Conservation (phyloP, 2,797 vertebrate species). For the Hydrolagus colliei region DNA sequence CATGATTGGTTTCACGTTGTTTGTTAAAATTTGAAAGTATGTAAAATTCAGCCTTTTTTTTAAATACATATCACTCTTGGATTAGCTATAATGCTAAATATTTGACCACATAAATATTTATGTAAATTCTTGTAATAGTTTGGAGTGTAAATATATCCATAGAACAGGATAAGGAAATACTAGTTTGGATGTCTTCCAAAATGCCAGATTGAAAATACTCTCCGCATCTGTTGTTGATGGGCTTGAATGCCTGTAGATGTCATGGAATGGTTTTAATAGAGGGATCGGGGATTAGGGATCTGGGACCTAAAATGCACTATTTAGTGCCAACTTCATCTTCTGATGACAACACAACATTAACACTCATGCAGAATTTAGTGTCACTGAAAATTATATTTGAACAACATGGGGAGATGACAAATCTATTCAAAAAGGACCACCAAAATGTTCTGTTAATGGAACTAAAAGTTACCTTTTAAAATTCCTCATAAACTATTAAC, state of each 20-base stretch:
- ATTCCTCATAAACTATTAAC: not conserved
- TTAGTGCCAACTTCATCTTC: slow-evolving; percentile 6
- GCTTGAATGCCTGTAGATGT: slow-evolving; percentile 26
- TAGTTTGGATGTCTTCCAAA: slow-evolving; percentile 28
- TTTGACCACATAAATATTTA: not conserved
- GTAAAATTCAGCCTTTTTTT: not conserved
- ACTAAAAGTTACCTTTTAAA: not conserved
- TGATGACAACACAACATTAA: not conserved
- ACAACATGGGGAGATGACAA: not conserved
- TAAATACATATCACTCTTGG: not conserved
- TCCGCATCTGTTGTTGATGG: slow-evolving; percentile 28
- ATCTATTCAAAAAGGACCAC: not conserved
- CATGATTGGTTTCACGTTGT: not conserved
- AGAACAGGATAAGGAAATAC: slow-evolving; percentile 24
- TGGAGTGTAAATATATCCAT: slow-evolving; percentile 20
- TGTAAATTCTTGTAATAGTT: slow-evolving; percentile 27
- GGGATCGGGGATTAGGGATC: slow-evolving; percentile 15
- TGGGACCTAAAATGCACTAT: not conserved
- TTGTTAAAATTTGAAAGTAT: not conserved
- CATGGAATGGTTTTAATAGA: slow-evolving; percentile 29
- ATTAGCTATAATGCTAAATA: slow-evolving; percentile 26
- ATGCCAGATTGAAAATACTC: slow-evolving; percentile 32
- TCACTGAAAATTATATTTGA: not conserved
- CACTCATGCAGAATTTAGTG: not conserved
- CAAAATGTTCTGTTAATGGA: not conserved